Evolutionary conservation across 2,113 vertebrate genomes (phyloP).

Genomic region (Entelurus aequoreus): DNA sequence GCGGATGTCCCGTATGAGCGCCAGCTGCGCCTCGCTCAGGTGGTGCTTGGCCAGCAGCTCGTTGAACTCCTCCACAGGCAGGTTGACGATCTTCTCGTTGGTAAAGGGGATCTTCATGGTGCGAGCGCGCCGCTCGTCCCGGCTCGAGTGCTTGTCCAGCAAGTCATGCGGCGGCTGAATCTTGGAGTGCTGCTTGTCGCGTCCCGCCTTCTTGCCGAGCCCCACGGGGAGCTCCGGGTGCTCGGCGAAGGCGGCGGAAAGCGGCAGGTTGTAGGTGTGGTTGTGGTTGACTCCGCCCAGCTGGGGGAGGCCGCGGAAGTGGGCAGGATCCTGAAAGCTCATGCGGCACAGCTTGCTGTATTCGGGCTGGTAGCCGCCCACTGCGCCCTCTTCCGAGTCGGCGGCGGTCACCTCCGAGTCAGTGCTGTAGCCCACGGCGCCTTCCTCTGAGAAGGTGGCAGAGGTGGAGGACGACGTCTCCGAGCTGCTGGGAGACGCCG

Average conservation of each 20-base stretch:
- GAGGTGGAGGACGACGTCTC: slow-evolving; percentile 88
- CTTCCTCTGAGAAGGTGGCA: slow-evolving; percentile 92
- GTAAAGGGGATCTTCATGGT: slow-evolving; percentile 98
- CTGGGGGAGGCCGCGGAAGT: slow-evolving; percentile 86
- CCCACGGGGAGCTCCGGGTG: slow-evolving; percentile 70
- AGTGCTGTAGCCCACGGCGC: slow-evolving; percentile 94
- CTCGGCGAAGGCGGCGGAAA: slow-evolving; percentile 58
- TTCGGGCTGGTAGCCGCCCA: slow-evolving; percentile 87
- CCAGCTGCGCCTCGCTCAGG: slow-evolving; percentile 90
- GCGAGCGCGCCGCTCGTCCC: slow-evolving; percentile 90
- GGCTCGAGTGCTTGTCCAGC: slow-evolving; percentile 88
- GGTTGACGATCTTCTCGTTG: slow-evolving; percentile 97
- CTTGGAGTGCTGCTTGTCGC: slow-evolving; percentile 76
- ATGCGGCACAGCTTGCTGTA: slow-evolving; percentile 97
- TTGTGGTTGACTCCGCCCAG: slow-evolving; percentile 92
- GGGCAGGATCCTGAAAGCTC: slow-evolving; percentile 92
- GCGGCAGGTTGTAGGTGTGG: slow-evolving; percentile 93
- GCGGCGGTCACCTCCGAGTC: slow-evolving; percentile 85
- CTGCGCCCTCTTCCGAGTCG: slow-evolving; percentile 89
- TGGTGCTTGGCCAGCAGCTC: slow-evolving; percentile 95
- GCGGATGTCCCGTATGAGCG: slow-evolving; percentile 95
- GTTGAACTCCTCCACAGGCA: slow-evolving; percentile 97
- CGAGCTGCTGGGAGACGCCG: slow-evolving; percentile 92
- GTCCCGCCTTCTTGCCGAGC: slow-evolving; percentile 74
- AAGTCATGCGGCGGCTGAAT: slow-evolving; percentile 70